Evolutionary conservation across 1,140 invertebrate species (phyloP).

Genomic region (Lineus longissimus): DNA sequence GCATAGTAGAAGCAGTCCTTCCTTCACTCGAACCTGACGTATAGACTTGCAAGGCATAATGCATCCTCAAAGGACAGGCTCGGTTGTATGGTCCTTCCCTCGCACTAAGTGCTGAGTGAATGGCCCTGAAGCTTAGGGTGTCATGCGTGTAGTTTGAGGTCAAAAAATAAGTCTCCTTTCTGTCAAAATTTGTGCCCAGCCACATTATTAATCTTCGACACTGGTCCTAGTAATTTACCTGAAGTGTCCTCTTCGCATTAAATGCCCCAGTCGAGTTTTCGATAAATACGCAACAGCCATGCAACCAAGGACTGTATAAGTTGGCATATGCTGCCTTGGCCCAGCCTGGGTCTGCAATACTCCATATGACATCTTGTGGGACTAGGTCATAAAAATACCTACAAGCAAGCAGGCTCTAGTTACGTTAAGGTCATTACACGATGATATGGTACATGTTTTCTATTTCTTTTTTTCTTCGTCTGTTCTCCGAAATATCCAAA

Average conservation of each 20-base stretch:
- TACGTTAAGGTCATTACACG: background rate
- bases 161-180: too few relatives aligned
- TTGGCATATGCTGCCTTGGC: constrained; percentile 55
- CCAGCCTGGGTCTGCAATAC: constrained; percentile 57
- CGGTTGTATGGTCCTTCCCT: too few relatives aligned
- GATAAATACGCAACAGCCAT: constrained; percentile 52
- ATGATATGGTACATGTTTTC: background rate
- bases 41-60: too few relatives aligned
- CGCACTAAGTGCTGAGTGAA: too few relatives aligned
- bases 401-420: constrained; percentile 10
- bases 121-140: too few relatives aligned
- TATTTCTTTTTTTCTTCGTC: background rate
- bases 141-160: too few relatives aligned
- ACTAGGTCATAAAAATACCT: constrained; percentile 47
- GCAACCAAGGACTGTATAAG: constrained; percentile 54
- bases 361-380: constrained; percentile 52
- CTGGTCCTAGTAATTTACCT: constrained; percentile 34
- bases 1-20: too few relatives aligned
- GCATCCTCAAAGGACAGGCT: too few relatives aligned
- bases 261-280: constrained; percentile 44
- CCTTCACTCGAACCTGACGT: too few relatives aligned
- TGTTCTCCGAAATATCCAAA: background rate
- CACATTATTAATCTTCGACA: too few relatives aligned
- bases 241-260: constrained; percentile 40
- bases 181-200: too few relatives aligned